Percentiles rank a stretch among this genome's conserved stretches.
phyloP scores from a whole-genome alignment of 1,140 invertebrate genomes.

The Lasaia peninsularis region DNA sequence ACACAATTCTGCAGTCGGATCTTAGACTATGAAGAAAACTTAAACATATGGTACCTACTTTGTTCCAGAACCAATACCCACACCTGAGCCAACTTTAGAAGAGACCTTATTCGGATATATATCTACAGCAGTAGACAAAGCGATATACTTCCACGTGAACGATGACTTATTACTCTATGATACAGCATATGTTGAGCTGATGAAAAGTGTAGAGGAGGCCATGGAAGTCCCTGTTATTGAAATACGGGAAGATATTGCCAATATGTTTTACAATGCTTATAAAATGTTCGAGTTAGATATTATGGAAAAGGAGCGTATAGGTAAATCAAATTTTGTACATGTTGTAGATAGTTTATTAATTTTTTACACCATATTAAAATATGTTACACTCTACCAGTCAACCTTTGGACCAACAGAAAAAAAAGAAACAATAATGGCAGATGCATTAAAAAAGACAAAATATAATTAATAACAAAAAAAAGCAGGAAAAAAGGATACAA shows the following conservation, averaged over 20 bases:
- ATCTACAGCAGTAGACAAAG: slow-evolving; percentile 60
- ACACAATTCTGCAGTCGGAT: too few species aligned
- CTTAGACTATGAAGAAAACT: too few species aligned
- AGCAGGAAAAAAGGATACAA: too few species aligned
- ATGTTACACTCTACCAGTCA: too few species aligned
- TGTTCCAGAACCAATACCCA: slow-evolving; percentile 52
- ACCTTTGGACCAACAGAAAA: too few species aligned
- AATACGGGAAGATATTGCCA: slow-evolving; percentile 53
- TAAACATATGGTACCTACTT: not conserved
- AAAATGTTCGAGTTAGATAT: slow-evolving; percentile 53
- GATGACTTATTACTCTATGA: slow-evolving; percentile 48
- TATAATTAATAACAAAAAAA: too few species aligned
- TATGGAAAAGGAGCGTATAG: slow-evolving; percentile 52
- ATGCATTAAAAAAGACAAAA: too few species aligned
- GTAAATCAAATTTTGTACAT: too few species aligned
- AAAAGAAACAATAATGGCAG: too few species aligned
- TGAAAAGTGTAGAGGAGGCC: slow-evolving; percentile 51
- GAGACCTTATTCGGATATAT: slow-evolving; percentile 43
- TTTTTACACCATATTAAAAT: too few species aligned
- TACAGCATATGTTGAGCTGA: slow-evolving; percentile 57
- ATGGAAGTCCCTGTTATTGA: slow-evolving; percentile 65
- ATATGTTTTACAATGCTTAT: slow-evolving; percentile 46
- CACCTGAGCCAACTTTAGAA: slow-evolving; percentile 51
- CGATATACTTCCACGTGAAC: slow-evolving; percentile 46
- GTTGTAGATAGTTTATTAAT: too few species aligned